A percentile compares a stretch with the other conserved stretches of the same genome.
phyloP scores from a whole-genome alignment of 2,888 invertebrate species.

The Agriotes lineatus region DNA sequence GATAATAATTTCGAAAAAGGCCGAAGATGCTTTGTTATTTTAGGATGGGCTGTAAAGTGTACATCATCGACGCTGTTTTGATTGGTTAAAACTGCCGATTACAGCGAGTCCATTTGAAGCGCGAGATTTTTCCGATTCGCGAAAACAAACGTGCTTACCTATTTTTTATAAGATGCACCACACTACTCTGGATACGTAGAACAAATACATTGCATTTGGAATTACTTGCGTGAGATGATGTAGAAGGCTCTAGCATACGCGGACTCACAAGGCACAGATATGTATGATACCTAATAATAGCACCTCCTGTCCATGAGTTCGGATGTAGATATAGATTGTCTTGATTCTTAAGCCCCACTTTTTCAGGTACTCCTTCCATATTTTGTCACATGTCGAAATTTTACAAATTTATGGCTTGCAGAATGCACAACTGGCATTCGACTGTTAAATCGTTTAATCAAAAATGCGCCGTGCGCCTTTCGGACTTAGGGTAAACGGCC shows the following conservation, averaged over 20 bases:
- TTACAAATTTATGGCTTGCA: constrained; percentile 19
- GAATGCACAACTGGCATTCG: neutral
- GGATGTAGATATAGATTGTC: constrained; percentile 57
- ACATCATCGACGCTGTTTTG: constrained; percentile 12
- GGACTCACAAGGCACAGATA: constrained; percentile 60
- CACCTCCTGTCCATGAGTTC: constrained; percentile 62
- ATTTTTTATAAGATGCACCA: constrained; percentile 20
- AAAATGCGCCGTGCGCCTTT: neutral
- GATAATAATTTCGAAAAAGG: neutral
- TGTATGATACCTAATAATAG: constrained; percentile 64
- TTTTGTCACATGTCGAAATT: constrained; percentile 28
- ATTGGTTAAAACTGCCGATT: constrained; percentile 12
- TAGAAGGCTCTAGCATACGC: constrained; percentile 51
- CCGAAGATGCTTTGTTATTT: constrained; percentile 14
- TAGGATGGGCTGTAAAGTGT: constrained; percentile 11
- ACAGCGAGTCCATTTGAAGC: constrained; percentile 22
- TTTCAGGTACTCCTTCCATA: constrained; percentile 45
- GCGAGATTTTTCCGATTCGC: neutral
- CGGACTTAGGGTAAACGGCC: constrained; percentile 7
- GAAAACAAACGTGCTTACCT: constrained; percentile 10
- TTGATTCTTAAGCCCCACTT: constrained; percentile 62
- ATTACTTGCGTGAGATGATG: constrained; percentile 55
- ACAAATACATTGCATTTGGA: constrained; percentile 57
- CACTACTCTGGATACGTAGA: constrained; percentile 26
- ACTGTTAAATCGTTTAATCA: neutral